Conservation (phyloP, 92 coral and sea anemone genomes). For the Desmophyllum pertusum region DNA sequence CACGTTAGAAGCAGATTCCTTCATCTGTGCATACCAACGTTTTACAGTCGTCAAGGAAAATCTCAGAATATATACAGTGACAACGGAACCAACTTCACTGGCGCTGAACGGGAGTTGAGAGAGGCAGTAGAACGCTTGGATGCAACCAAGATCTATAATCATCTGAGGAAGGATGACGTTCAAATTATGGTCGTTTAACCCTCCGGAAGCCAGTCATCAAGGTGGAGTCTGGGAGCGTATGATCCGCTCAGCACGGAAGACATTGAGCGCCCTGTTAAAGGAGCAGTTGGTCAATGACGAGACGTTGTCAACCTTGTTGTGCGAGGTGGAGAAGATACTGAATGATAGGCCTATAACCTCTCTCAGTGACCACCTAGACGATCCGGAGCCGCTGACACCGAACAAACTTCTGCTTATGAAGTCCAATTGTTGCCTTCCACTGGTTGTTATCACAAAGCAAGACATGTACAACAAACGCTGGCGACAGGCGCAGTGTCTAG, state of each 20-base stretch:
- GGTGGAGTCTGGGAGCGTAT: conserved; percentile 49
- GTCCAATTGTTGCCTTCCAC: conserved; percentile 21
- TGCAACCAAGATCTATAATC: conserved; percentile 6
- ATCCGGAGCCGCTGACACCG: conserved; percentile 38
- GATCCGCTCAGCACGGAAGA: conserved; percentile 31
- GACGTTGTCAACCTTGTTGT: conserved; percentile 39
- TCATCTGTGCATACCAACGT: background rate
- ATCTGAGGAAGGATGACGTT: conserved; percentile 6
- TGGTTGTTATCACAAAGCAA: conserved; percentile 26
- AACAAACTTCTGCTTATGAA: conserved; percentile 24
- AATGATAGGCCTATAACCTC: conserved; percentile 36
- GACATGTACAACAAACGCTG: conserved; percentile 43
- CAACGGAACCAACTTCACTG: conserved; percentile 31
- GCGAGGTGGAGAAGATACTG: conserved; percentile 15
- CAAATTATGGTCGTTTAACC: conserved; percentile 34
- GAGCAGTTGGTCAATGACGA: conserved; percentile 43
- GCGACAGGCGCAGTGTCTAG: conserved; percentile 31
- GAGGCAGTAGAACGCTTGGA: no score
- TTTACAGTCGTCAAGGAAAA: conserved; percentile 28
- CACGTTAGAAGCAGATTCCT: conserved; percentile 4
- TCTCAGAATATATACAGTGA: conserved; percentile 29
- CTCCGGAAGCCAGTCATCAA: conserved; percentile 44
- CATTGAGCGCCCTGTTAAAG: conserved; percentile 27
- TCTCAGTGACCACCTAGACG: conserved; percentile 32
- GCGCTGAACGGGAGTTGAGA: conserved; percentile 32